Conservation (phyloP, 23 tunicate species). For the Oikopleura vanhoeffeni region DNA sequence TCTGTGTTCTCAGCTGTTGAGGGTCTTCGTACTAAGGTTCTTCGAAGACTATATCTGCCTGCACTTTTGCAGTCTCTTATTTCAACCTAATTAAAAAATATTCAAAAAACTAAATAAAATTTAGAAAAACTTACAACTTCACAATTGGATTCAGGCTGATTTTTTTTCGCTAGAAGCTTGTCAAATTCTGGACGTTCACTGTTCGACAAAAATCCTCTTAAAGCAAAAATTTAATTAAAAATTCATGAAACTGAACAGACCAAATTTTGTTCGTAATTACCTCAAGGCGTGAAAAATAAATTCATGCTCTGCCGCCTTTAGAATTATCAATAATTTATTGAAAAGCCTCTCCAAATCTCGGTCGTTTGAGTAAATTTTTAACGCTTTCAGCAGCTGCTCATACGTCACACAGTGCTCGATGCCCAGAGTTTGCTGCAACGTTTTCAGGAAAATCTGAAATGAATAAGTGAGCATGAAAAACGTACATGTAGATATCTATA, state of each 20-base stretch:
- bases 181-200: not conserved
- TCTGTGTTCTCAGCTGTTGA: too few relatives aligned
- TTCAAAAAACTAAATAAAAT: too few relatives aligned
- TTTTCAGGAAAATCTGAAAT: not conserved
- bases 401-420: not conserved
- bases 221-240: not conserved
- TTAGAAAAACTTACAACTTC: too few relatives aligned
- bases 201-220: not conserved
- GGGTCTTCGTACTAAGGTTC: too few relatives aligned
- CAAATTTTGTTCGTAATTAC: not conserved
- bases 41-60: too few relatives aligned
- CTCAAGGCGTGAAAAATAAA: slow-evolving; percentile 2
- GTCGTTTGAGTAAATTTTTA: not conserved
- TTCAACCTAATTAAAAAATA: too few relatives aligned
- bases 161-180: not conserved
- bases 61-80: too few relatives aligned
- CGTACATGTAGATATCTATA: too few relatives aligned
- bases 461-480: too few relatives aligned
- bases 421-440: slow-evolving; percentile 9
- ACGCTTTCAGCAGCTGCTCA: not conserved
- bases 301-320: not conserved
- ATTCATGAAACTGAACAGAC: not conserved
- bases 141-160: not conserved
- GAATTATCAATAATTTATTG: not conserved
- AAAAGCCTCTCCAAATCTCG: not conserved